A percentile compares a stretch with the other conserved stretches of the same genome.
Evolutionary conservation across 2,797 vertebrate species (phyloP).

Genomic region (Crax fasciolata): DNA sequence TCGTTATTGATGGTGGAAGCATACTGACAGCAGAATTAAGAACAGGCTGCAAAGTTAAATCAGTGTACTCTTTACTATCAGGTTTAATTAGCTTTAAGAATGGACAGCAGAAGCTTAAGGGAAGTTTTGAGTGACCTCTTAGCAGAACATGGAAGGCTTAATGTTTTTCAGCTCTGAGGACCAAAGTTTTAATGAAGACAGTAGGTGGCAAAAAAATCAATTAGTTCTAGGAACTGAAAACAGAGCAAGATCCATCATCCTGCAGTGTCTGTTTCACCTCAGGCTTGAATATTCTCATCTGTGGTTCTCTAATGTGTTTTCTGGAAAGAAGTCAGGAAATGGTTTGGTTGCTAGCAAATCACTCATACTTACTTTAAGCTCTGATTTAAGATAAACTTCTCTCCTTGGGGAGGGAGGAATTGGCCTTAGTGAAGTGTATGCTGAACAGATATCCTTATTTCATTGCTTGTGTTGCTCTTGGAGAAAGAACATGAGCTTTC

Average conservation of each 20-base stretch:
- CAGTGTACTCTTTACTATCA: not conserved
- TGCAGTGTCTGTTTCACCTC: not conserved
- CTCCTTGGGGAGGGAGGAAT: not conserved
- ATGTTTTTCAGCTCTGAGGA: not conserved
- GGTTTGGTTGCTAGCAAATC: not conserved
- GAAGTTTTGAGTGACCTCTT: not conserved
- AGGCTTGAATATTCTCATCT: not conserved
- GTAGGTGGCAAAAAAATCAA: slow-evolving; percentile 19
- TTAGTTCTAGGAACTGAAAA: not conserved
- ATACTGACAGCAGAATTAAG: not conserved
- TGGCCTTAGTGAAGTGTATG: not conserved
- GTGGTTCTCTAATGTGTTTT: not conserved
- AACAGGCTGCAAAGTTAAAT: not conserved
- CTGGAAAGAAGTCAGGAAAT: slow-evolving; percentile 2
- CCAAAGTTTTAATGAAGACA: not conserved
- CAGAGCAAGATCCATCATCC: not conserved
- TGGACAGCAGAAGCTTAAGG: not conserved
- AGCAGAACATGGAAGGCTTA: not conserved
- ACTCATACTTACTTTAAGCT: not conserved
- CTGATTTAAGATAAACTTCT: not conserved
- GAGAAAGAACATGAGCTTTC: not conserved
- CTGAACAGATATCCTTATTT: not conserved
- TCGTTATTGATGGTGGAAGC: not conserved
- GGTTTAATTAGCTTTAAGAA: not conserved
- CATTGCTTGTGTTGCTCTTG: not conserved